Conservation (phyloP, 2,797 vertebrate genomes). For the Onychomys leucogaster region DNA sequence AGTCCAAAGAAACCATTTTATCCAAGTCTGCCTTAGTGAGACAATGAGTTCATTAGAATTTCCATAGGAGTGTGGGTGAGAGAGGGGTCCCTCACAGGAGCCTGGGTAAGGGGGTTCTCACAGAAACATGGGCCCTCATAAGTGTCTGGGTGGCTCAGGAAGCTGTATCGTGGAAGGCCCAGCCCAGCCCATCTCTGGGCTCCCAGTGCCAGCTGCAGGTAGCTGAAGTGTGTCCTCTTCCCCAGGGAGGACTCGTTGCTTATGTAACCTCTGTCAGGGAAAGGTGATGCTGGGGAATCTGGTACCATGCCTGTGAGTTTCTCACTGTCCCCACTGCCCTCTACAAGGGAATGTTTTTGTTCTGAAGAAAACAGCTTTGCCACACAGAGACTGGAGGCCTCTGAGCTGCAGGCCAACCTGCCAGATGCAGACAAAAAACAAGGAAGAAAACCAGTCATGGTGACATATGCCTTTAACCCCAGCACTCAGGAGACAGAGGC, state of each 20-base stretch:
- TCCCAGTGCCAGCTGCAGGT: neutral
- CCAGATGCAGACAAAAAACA: neutral
- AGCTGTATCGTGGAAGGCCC: neutral
- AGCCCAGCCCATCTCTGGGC: neutral
- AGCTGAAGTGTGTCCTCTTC: neutral
- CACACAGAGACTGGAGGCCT: neutral
- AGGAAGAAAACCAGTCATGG: neutral
- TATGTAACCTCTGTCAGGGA: neutral
- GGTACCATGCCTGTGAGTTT: neutral
- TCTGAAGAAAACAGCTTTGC: neutral
- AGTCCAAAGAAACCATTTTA: neutral
- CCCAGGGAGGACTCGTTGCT: too few species aligned
- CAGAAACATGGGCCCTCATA: neutral
- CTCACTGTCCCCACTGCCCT: neutral
- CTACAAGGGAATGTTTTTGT: neutral
- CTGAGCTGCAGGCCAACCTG: neutral
- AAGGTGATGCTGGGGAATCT: neutral
- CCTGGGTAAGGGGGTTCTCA: neutral
- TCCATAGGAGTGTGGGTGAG: too few species aligned
- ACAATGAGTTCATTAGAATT: neutral
- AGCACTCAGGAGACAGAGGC: neutral
- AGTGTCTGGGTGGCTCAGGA: neutral
- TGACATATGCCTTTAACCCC: neutral
- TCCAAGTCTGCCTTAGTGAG: neutral
- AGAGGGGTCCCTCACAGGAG: neutral